Base-by-base conservation (phyloP, 2,888 invertebrate genomes). In the Erpobdella octoculata region DNA sequence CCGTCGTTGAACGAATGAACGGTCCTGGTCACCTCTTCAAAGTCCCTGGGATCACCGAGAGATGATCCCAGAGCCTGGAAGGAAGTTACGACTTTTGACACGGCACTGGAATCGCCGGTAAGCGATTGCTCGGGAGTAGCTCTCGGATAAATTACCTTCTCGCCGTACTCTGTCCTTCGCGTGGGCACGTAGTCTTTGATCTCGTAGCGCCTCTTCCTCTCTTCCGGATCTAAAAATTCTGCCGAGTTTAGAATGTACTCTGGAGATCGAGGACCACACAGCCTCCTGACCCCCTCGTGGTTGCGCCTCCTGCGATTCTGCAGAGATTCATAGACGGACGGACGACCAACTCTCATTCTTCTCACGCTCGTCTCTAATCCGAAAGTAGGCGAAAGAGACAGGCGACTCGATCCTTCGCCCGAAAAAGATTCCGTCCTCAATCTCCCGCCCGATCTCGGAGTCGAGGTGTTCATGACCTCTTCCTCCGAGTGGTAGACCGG, bases 401-500 rank as follows among this genome's bases (percentile, higher is more conserved):
- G 9, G 31, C n/a, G 33, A 33, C n/a, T 0, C 4, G 25, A 31
- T 5, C 31, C 41, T 15, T 41, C 37, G 46, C 38, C 37, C 1
- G 41, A 67, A 8, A 46, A 38, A n/a, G 31, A 41, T 46, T 67
- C 67, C 4, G 37, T 67, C 46, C 35, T 25, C 15, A 18, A 1
- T 12, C 48, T 33, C 4, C 33, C 33, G 4, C 33, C 21, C 4
- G 69, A 31, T 37, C 69, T 31, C 18, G 35, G 33, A 0, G 71
- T 58, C 33, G 53, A 53, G 15, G 48, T 67, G 21, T 21, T 48
- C 33, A 67, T 37, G 36, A 67, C 53, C n/a, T 66, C 73, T n/a
- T 73, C 71, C 25, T 73, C 73, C 12, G 59, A 28, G 37, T 73
- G 72, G 36, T 66, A 59, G 25, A 73, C 73, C 1, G 73, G 73